Evolutionary conservation across 2,888 invertebrate genomes (phyloP).

Genomic region (Cyrtodaria siliqua): DNA sequence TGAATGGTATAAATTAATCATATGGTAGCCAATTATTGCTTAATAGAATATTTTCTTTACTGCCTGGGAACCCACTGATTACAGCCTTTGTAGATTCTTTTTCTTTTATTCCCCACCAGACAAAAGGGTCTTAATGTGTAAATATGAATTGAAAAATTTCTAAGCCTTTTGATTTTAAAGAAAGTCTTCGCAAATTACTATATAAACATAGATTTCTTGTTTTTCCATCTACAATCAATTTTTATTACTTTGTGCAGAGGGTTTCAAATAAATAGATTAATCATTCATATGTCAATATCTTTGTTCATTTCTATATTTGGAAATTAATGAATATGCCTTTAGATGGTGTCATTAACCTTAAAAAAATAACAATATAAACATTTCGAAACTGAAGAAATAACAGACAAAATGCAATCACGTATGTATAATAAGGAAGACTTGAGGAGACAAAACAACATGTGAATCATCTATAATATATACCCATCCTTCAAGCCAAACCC

Average conservation of each 20-base stretch:
- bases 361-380: too few relatives aligned
- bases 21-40: constrained; percentile 56
- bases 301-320: constrained; percentile 38
- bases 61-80: constrained; percentile 60
- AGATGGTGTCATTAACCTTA: neutral
- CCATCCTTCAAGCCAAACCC: too few relatives aligned
- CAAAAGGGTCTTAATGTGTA: constrained; percentile 53
- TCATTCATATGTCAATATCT: constrained; percentile 24
- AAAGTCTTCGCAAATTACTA: constrained; percentile 31
- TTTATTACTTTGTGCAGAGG: constrained; percentile 13
- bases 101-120: constrained; percentile 55
- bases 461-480: too few relatives aligned
- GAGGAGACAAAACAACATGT: too few relatives aligned
- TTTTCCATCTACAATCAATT: constrained; percentile 53
- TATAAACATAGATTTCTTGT: constrained; percentile 53
- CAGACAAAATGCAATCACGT: too few relatives aligned
- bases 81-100: constrained; percentile 50
- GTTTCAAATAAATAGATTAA: constrained; percentile 34
- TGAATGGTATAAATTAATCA: constrained; percentile 67
- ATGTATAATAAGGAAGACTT: too few relatives aligned
- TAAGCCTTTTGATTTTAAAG: constrained; percentile 45
- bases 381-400: too few relatives aligned
- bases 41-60: constrained; percentile 65
- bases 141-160: constrained; percentile 41
- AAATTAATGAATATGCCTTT: constrained; percentile 10